Percentiles rank a stretch among this genome's conserved stretches.
phyloP scores from a whole-genome alignment of 2,113 vertebrate species.

The Cheirogaleus medius region DNA sequence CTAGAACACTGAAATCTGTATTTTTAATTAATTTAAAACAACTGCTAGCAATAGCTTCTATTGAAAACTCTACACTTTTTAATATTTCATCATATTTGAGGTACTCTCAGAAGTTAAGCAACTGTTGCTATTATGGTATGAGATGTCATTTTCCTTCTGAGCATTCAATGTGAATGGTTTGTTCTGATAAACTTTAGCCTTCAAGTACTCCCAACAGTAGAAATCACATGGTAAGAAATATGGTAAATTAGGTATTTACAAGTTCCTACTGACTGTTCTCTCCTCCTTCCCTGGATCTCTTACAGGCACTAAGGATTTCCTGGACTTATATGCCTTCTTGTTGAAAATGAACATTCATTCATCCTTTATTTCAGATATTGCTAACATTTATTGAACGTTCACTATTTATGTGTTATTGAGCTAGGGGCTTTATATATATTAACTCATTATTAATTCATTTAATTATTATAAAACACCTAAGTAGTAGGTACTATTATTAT shows the following conservation, averaged over 20 bases:
- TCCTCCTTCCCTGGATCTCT: conserved; percentile 27
- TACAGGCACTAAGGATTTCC: neutral
- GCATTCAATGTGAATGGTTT: conserved; percentile 16
- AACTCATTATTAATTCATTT: neutral
- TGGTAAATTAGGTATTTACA: conserved; percentile 18
- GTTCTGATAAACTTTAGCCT: conserved; percentile 62
- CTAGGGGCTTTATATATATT: neutral
- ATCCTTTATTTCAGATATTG: neutral
- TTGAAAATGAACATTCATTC: conserved; percentile 2
- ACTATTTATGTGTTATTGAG: neutral
- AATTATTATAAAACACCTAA: conserved; percentile 16
- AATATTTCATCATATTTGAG: conserved; percentile 59
- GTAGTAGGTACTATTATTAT: neutral
- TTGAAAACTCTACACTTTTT: conserved; percentile 27
- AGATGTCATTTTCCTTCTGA: conserved; percentile 40
- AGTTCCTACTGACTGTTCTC: conserved; percentile 8
- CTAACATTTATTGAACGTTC: neutral
- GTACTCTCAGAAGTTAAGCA: conserved; percentile 54
- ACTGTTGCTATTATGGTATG: conserved; percentile 40
- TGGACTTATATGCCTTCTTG: neutral
- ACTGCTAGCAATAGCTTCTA: conserved; percentile 37
- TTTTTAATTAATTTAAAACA: conserved; percentile 67
- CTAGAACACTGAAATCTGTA: neutral
- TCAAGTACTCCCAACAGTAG: conserved; percentile 13
- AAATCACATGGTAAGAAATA: conserved; percentile 33